Conservation (phyloP, 1,140 invertebrate species). For the Calephelis virginiensis region DNA sequence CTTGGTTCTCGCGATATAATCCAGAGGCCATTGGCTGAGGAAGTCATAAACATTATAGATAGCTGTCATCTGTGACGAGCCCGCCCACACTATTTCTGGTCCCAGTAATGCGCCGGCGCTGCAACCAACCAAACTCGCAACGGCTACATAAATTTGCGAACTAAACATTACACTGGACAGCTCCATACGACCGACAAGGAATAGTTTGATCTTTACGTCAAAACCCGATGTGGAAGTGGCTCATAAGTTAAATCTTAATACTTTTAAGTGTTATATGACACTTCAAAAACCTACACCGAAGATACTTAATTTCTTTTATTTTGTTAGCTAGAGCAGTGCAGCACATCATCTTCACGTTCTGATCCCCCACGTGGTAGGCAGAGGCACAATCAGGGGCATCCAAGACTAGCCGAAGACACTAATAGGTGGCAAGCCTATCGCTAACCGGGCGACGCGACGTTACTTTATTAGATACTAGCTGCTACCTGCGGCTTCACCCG, state of each 20-base stretch:
- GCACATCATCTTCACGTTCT: no score
- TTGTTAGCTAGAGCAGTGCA: background rate
- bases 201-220: constrained; percentile 18
- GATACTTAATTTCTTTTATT: background rate
- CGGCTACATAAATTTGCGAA: constrained; percentile 53
- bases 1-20: constrained; percentile 15
- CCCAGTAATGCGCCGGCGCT: constrained; percentile 47
- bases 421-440: no score
- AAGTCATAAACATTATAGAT: constrained; percentile 71
- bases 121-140: constrained; percentile 26
- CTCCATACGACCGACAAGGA: constrained; percentile 16
- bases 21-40: constrained; percentile 69
- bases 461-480: no score
- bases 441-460: no score
- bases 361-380: no score
- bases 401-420: no score
- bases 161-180: constrained; percentile 40
- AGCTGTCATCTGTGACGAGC: constrained; percentile 68
- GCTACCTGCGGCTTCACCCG: no score
- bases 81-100: constrained; percentile 75
- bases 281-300: background rate
- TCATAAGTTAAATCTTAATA: constrained; percentile 17
- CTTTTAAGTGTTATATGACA: background rate
- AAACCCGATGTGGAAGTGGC: constrained; percentile 12
- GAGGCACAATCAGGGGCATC: no score